These are phyloP conservation scores for Drosophila bifasciata DNA, from an alignment of 1,140 invertebrate species.

Conservation along the genomic window DNA sequence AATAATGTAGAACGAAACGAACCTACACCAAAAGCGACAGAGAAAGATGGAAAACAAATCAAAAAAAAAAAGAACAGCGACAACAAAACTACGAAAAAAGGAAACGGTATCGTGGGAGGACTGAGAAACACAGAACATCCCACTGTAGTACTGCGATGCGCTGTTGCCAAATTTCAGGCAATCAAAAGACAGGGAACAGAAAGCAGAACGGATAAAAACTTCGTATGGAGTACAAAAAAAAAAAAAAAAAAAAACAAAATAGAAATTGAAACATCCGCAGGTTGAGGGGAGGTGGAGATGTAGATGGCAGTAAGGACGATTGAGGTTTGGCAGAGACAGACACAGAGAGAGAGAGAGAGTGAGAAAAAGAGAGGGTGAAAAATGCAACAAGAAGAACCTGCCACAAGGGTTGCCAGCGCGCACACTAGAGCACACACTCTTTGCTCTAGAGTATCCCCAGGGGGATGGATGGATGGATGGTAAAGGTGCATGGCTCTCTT, in stretches of 20 bases:
- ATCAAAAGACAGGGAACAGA: constrained; percentile 49
- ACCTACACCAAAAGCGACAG: constrained; percentile 28
- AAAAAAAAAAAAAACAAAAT: constrained; percentile 74
- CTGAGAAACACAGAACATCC: constrained; percentile 9
- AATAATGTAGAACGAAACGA: constrained; percentile 40
- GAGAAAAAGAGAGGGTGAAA: constrained; percentile 1
- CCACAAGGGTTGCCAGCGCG: constrained; percentile 69
- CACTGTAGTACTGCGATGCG: constrained; percentile 25
- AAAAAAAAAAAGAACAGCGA: constrained; percentile 44
- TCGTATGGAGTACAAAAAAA: constrained; percentile 17
- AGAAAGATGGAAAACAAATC: constrained; percentile 40
- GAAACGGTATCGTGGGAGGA: constrained; percentile 7
- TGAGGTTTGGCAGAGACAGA: constrained; percentile 33
- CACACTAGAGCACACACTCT: constrained; percentile 35
- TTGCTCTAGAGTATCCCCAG: constrained; percentile 21
- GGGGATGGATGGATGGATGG: constrained; percentile 12
- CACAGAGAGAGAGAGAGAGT: constrained; percentile 2
- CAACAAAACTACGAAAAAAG: constrained; percentile 12
- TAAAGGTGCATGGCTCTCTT: constrained; percentile 24
- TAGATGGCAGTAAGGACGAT: constrained; percentile 49
- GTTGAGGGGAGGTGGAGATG: constrained; percentile 38
- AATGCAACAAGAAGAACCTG: constrained; percentile 74
- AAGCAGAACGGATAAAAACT: constrained; percentile 64
- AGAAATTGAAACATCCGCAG: constrained; percentile 78
- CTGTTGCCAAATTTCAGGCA: constrained; percentile 70